Conservation (phyloP, 2,888 invertebrate species). For the Agrenia bidenticulata region DNA sequence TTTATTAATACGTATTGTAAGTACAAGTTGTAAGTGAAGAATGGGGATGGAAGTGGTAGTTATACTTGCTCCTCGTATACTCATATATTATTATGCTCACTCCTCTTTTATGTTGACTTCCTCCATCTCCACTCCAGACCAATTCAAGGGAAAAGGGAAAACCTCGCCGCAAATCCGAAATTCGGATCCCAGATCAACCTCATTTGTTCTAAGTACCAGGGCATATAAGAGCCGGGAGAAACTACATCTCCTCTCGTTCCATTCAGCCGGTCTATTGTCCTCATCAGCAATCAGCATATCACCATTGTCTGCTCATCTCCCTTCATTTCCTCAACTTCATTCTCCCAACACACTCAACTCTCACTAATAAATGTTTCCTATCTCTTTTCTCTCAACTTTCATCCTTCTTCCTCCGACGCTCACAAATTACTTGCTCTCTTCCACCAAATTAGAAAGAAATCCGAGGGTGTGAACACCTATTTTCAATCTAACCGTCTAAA, state of each 20-base stretch:
- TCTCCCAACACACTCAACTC: constrained; percentile 15
- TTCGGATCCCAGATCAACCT: constrained; percentile 14
- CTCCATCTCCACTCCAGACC: not conserved
- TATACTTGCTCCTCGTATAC: too few species aligned
- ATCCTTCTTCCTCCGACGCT: constrained; percentile 7
- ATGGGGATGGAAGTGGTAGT: too few species aligned
- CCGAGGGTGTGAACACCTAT: too few species aligned
- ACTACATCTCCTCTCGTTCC: not conserved
- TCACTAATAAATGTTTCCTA: constrained; percentile 23
- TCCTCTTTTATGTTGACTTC: constrained; percentile 18
- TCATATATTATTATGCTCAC: too few species aligned
- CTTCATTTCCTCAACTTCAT: constrained; percentile 15
- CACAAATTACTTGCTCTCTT: not conserved
- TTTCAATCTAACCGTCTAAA: too few species aligned
- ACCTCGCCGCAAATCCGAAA: not conserved
- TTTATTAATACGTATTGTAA: too few species aligned
- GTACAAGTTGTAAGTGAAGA: too few species aligned
- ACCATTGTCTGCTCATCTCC: constrained; percentile 21
- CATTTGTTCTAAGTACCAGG: constrained; percentile 22
- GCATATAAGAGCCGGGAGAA: not conserved
- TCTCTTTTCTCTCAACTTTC: constrained; percentile 19
- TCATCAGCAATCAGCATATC: constrained; percentile 23
- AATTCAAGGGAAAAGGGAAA: constrained; percentile 4
- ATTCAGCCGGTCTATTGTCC: constrained; percentile 7
- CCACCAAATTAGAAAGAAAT: not conserved